Evolutionary conservation across 1,140 invertebrate species (phyloP).

Genomic region (Lepidurus arcticus): DNA sequence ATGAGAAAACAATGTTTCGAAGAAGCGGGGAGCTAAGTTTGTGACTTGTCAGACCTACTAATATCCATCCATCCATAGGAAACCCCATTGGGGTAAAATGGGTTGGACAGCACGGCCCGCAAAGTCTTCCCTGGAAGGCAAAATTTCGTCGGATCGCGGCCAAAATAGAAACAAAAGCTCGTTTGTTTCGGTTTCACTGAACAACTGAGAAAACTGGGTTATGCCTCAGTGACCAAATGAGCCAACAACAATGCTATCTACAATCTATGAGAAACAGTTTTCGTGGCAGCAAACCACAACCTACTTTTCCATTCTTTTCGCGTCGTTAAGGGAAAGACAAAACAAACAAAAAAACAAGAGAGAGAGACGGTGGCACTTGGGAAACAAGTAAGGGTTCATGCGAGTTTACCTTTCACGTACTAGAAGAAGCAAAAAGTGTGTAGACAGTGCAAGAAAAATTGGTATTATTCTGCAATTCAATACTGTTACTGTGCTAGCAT

Average conservation of each 20-base stretch:
- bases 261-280: not conserved
- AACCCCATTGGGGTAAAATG: not conserved
- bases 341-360: not conserved
- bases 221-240: slow-evolving; percentile 18
- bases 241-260: not conserved
- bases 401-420: too few relatives aligned
- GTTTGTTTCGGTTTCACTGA: not conserved
- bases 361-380: too few relatives aligned
- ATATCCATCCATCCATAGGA: not conserved
- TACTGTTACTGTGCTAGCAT: too few relatives aligned
- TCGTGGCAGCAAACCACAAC: not conserved
- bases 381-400: too few relatives aligned
- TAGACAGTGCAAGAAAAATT: too few relatives aligned
- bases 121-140: not conserved
- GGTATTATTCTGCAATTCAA: too few relatives aligned
- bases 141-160: not conserved
- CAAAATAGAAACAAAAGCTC: slow-evolving; percentile 14
- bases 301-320: slow-evolving; percentile 1
- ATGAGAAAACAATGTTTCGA: not conserved
- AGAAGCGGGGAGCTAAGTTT: not conserved
- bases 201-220: slow-evolving; percentile 14
- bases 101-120: not conserved
- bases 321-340: not conserved
- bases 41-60: slow-evolving; percentile 1
- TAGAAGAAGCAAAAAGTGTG: too few relatives aligned